Evolutionary conservation across 1,140 invertebrate genomes (phyloP).

Genomic region (Bombus pascuorum): DNA sequence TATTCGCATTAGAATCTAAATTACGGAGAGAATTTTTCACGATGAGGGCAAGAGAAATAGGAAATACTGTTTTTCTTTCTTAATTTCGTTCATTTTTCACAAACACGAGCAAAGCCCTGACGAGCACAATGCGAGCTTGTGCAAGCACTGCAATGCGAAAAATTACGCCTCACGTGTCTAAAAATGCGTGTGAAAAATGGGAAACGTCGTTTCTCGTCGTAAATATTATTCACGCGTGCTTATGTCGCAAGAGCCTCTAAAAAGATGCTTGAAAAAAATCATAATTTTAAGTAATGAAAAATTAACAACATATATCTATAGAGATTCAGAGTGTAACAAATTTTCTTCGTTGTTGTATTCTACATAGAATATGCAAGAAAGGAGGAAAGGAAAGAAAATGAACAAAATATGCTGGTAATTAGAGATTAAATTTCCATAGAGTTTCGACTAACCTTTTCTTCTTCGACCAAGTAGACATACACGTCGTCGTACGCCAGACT

Average conservation of each 20-base stretch:
- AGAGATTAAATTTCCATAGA: background rate
- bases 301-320: background rate
- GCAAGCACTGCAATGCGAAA: background rate
- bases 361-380: background rate
- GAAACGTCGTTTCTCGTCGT: background rate
- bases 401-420: background rate
- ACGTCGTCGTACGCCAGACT: background rate
- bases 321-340: background rate
- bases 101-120: background rate
- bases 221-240: background rate
- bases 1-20: background rate
- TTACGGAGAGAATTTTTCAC: background rate
- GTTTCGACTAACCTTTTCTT: background rate
- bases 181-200: background rate
- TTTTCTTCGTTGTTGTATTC: background rate
- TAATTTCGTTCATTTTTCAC: conserved; percentile 17
- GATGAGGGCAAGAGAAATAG: no score
- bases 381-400: background rate
- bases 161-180: background rate
- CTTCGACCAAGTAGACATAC: background rate
- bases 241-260: background rate
- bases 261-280: background rate
- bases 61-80: background rate
- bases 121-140: background rate
- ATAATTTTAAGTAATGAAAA: background rate